Conservation (phyloP, 53 echinoderm and acorn worm genomes). For the Antedon mediterranea region DNA sequence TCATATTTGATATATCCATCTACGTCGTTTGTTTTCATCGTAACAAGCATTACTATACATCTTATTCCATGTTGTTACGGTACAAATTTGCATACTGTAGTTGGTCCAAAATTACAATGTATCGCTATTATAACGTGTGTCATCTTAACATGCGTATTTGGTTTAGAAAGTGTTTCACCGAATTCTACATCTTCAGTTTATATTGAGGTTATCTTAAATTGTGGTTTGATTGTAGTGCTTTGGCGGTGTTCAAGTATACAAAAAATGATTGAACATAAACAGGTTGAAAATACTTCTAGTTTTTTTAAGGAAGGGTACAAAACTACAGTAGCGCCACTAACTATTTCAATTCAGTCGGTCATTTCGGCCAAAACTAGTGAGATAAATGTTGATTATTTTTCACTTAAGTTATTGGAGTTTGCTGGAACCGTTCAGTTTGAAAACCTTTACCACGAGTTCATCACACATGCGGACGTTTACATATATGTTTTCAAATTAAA, state of each 20-base stretch:
- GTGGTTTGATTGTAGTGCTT: not conserved
- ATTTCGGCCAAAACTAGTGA: too few species aligned
- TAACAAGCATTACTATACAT: not conserved
- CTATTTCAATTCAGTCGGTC: too few species aligned
- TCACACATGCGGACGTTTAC: not conserved
- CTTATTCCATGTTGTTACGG: not conserved
- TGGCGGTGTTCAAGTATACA: not conserved
- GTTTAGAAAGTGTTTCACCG: not conserved
- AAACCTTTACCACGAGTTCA: not conserved
- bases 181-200: too few species aligned
- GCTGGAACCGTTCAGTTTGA: not conserved
- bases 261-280: too few species aligned
- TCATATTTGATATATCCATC: not conserved
- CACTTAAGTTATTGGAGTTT: not conserved
- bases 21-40: not conserved
- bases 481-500: not conserved
- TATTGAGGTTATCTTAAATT: not conserved
- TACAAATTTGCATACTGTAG: not conserved
- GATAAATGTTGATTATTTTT: not conserved
- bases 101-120: not conserved
- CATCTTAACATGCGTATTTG: not conserved
- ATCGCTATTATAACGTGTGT: not conserved
- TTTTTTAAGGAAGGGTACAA: too few species aligned
- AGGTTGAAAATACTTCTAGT: too few species aligned
- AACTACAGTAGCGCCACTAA: too few species aligned